Base-by-base conservation (phyloP, 2,888 invertebrate species). In the Dermolepida albohirtum region DNA sequence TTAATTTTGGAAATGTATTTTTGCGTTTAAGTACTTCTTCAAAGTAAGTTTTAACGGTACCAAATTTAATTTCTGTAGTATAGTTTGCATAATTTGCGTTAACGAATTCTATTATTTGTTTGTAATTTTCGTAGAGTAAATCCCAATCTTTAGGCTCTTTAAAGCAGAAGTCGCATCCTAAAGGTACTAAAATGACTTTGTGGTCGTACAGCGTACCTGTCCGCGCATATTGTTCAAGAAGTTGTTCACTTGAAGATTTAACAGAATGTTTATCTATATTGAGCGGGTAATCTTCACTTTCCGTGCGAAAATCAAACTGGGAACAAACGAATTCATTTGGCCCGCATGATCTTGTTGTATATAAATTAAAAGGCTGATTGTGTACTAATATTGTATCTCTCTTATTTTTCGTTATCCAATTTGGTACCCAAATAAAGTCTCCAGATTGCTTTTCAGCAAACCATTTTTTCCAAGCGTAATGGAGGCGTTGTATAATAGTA, bases 401-500 rank as follows among this genome's bases (percentile, higher is more conserved):
- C 14, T 55, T 2, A 8, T 10, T 17, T 12, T 1, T 55, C 5
- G 27, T 12, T 10, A 34, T 5, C 51, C 44, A 64, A 29, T 64
- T 64, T 10, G 64, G 64, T 12, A 52, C 34, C 64, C 64, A 64
- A 12, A 41, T 12, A 14, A 64, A 64, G 22, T 64, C 64, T 12
- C 54, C 64, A 6, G 12, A 17, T 16, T 43, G 51, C 10, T 54
- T 51, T 5, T 64, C n/a, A 6, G 64, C 54, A 54, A 64, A 41
- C 64, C 64, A 64, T 27, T 43, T 7, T 41, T 64, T 64, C 64
- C 64, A 64, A n/a, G 64, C 64, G 14, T 52, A 54, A 29, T 64
- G 64, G 16, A 54, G 54, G 14, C 64, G 51, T 52, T 64, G 64
- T 11, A 43, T 64, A 29, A 64, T 41, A 6, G 64, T 64, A 29